Conservation (phyloP, 2,113 vertebrate genomes). For the Podarcis muralis region DNA sequence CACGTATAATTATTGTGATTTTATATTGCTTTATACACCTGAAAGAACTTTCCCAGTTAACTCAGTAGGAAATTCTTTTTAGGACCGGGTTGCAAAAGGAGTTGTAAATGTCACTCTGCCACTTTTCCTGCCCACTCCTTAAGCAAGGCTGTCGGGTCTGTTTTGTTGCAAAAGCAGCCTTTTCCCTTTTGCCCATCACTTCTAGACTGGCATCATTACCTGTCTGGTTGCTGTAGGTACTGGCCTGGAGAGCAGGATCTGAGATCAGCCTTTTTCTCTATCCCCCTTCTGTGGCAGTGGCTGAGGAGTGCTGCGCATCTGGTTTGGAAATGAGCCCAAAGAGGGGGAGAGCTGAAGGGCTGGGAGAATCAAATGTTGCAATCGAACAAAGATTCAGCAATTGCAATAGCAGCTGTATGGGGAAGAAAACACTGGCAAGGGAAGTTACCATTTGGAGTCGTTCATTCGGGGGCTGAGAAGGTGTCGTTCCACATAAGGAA, state of each 20-base stretch:
- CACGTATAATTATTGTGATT: not conserved
- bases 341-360: not conserved
- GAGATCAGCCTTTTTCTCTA: not conserved
- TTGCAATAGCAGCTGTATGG: conserved; percentile 38
- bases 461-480: fast-evolving
- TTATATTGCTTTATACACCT: not conserved
- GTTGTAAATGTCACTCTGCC: not conserved
- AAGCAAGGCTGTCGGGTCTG: not conserved
- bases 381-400: not conserved
- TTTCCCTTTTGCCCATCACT: not conserved
- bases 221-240: not conserved
- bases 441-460: not conserved
- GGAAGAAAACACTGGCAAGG: conserved; percentile 9
- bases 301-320: not conserved
- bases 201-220: not conserved
- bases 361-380: not conserved
- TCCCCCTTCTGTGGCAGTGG: not conserved
- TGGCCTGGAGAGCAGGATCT: not conserved
- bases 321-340: conserved; percentile 42
- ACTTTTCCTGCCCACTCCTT: not conserved
- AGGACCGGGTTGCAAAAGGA: not conserved
- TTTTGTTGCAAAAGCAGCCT: not conserved
- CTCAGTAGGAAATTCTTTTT: not conserved
- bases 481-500: not conserved
- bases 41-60: not conserved